Evolutionary conservation across 2,797 vertebrate genomes (phyloP).

Genomic region (Yasuhikotakia modesta): DNA sequence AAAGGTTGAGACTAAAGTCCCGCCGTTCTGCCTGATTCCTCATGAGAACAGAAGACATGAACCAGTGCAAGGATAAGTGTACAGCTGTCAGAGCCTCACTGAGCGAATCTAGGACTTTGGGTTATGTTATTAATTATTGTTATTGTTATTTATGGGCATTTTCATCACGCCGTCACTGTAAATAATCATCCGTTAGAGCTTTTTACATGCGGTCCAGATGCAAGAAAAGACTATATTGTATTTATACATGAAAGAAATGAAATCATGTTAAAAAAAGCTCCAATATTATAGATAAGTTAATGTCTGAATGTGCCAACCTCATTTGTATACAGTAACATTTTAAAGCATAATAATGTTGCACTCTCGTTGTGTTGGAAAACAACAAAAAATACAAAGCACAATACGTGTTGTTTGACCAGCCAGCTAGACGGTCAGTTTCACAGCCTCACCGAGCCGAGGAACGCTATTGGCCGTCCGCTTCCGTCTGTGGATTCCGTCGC

Average conservation of each 20-base stretch:
- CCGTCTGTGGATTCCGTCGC: slow-evolving; percentile 58
- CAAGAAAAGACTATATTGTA: slow-evolving; percentile 81
- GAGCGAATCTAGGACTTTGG: too few species aligned
- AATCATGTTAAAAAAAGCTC: slow-evolving; percentile 61
- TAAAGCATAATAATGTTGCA: slow-evolving; percentile 77
- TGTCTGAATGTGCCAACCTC: slow-evolving; percentile 84
- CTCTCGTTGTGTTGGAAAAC: slow-evolving; percentile 76
- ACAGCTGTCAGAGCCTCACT: slow-evolving; percentile 50
- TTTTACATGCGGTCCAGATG: too few species aligned
- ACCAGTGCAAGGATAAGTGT: slow-evolving; percentile 56
- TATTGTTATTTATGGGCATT: too few species aligned
- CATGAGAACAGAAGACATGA: slow-evolving; percentile 49
- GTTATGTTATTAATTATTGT: too few species aligned
- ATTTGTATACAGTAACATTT: slow-evolving; percentile 66
- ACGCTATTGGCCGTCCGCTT: slow-evolving; percentile 51
- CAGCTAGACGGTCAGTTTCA: slow-evolving; percentile 63
- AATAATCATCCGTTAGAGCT: too few species aligned
- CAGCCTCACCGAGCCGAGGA: slow-evolving; percentile 48
- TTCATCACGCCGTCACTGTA: too few species aligned
- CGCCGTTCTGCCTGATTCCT: slow-evolving; percentile 59
- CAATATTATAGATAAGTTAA: slow-evolving; percentile 71
- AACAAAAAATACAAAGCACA: slow-evolving; percentile 79
- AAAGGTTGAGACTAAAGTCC: too few species aligned
- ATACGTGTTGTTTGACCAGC: slow-evolving; percentile 65
- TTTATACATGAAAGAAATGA: slow-evolving; percentile 74